Evolutionary conservation across 2,797 vertebrate species (phyloP).

Genomic region (Ibycter americanus): DNA sequence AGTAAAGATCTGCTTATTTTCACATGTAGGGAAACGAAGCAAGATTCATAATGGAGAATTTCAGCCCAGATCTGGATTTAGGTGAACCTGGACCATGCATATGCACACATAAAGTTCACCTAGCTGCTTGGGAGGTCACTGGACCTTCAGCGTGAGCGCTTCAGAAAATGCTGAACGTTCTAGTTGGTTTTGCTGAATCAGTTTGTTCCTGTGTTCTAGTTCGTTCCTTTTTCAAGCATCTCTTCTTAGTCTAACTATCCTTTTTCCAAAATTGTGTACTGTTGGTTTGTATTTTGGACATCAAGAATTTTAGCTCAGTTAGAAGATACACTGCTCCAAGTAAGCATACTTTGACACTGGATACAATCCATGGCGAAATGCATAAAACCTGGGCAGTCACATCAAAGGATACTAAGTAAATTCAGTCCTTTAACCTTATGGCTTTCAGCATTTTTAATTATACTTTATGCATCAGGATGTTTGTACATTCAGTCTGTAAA

Average conservation of each 20-base stretch:
- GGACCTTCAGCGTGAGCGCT: neutral
- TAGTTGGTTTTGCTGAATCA: neutral
- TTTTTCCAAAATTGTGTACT: neutral
- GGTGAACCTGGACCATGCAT: neutral
- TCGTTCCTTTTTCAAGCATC: neutral
- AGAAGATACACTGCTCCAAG: neutral
- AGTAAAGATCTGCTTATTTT: conserved; percentile 31
- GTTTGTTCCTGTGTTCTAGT: neutral
- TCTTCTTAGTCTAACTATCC: neutral
- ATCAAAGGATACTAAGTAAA: neutral
- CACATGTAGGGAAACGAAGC: conserved; percentile 22
- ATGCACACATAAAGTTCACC: neutral
- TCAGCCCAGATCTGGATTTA: conserved; percentile 6
- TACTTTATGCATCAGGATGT: neutral
- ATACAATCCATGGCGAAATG: neutral
- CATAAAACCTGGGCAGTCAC: neutral
- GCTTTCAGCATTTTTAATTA: neutral
- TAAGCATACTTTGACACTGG: neutral
- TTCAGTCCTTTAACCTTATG: neutral
- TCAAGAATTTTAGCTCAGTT: neutral
- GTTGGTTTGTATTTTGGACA: neutral
- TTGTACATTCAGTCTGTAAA: neutral
- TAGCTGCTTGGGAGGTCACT: neutral
- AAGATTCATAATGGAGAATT: conserved; percentile 45
- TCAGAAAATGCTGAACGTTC: neutral